A percentile compares a stretch with the other conserved stretches of the same genome.
phyloP scores from a whole-genome alignment of 2,888 invertebrate species.

The Trissolcus brochymenae region DNA sequence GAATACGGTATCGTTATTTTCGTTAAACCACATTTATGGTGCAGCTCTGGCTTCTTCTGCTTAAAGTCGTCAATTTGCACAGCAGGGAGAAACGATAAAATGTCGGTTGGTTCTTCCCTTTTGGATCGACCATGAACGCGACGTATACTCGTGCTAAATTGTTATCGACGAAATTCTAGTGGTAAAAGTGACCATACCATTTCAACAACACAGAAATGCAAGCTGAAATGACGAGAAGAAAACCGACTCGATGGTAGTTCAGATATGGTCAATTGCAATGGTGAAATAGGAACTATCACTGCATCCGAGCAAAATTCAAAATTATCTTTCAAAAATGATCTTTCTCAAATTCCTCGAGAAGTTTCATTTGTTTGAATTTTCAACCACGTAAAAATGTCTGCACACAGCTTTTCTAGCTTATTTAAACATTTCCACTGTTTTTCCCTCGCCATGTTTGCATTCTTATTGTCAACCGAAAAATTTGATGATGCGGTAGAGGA shows the following conservation, averaged over 20 bases:
- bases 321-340: too few species aligned
- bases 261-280: too few species aligned
- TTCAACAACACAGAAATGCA: constrained; percentile 22
- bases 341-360: too few species aligned
- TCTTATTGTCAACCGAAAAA: neutral
- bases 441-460: too few species aligned
- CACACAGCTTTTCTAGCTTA: too few species aligned
- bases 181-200: constrained; percentile 44
- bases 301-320: too few species aligned
- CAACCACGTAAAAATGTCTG: too few species aligned
- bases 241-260: constrained; percentile 15
- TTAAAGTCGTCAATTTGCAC: constrained; percentile 47
- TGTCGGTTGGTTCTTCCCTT: constrained; percentile 45
- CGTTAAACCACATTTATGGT: constrained; percentile 54
- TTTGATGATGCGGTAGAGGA: neutral
- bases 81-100: constrained; percentile 47
- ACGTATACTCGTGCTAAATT: constrained; percentile 53
- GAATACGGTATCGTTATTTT: constrained; percentile 45
- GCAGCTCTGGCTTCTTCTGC: constrained; percentile 33
- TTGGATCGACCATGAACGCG: constrained; percentile 34
- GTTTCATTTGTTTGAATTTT: too few species aligned
- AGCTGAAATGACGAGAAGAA: constrained; percentile 7
- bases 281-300: too few species aligned
- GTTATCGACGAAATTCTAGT: constrained; percentile 44
- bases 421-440: too few species aligned